These are phyloP conservation scores for Accipiter virgatus DNA, from an alignment of 2,113 vertebrate species.

Conservation along the genomic window DNA sequence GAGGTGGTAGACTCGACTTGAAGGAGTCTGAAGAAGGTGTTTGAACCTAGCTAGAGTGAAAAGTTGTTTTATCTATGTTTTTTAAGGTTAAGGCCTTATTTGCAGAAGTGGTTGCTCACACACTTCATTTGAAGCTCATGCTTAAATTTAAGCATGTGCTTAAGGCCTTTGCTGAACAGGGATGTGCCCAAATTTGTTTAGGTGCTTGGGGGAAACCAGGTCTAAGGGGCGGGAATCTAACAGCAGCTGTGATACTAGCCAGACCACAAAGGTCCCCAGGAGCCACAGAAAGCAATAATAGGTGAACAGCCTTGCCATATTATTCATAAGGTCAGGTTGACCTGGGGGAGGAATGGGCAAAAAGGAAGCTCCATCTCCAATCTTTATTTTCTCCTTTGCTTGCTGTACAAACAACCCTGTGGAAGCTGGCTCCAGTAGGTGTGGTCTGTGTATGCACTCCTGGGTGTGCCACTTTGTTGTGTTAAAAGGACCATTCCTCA, in stretches of 20 bases:
- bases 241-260: background rate
- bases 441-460: constrained; percentile 26
- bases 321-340: background rate
- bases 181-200: background rate
- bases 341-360: background rate
- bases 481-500: constrained; percentile 62
- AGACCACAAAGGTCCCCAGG: background rate
- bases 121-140: background rate
- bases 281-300: background rate
- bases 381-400: constrained; percentile 23
- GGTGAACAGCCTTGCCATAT: background rate
- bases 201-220: background rate
- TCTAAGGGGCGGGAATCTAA: background rate
- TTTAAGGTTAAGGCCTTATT: background rate
- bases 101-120: background rate
- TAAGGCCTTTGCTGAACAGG: background rate
- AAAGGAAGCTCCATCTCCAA: background rate
- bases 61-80: background rate
- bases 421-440: constrained; percentile 45
- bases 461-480: constrained; percentile 41
- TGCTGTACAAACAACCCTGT: constrained; percentile 19
- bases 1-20: background rate
- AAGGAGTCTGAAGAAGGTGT: background rate
- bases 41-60: background rate
- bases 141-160: background rate